These are phyloP conservation scores for Pterostichus niger DNA, from an alignment of 2,888 invertebrate species.

Conservation along the genomic window DNA sequence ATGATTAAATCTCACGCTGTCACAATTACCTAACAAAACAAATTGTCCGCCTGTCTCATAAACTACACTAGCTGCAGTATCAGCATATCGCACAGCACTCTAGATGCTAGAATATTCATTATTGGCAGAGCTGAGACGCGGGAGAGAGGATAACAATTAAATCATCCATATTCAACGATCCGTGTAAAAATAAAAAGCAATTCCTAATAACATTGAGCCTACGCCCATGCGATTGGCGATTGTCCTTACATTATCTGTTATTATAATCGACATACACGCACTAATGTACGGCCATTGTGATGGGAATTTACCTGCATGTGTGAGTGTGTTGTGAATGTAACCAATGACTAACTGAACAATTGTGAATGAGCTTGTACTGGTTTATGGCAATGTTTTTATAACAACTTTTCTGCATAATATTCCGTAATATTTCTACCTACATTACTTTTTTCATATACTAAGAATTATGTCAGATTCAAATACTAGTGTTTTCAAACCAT, in stretches of 20 bases:
- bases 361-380: not conserved
- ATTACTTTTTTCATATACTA: not conserved
- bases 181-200: slow-evolving; percentile 41
- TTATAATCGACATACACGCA: slow-evolving; percentile 52
- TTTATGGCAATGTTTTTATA: slow-evolving; percentile 14
- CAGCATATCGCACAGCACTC: not conserved
- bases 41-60: not conserved
- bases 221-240: slow-evolving; percentile 52
- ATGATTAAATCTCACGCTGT: slow-evolving; percentile 18
- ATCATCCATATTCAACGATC: slow-evolving; percentile 60
- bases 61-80: not conserved
- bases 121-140: not conserved
- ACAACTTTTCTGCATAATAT: slow-evolving; percentile 10
- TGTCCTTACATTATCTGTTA: slow-evolving; percentile 59
- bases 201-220: slow-evolving; percentile 44
- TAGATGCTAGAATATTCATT: slow-evolving; percentile 48
- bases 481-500: no score
- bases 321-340: slow-evolving; percentile 1
- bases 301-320: slow-evolving; percentile 20
- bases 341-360: slow-evolving; percentile 13
- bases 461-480: slow-evolving; percentile 13
- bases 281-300: not conserved
- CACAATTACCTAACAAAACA: slow-evolving; percentile 17
- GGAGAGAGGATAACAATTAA: slow-evolving; percentile 48
- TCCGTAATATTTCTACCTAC: slow-evolving; percentile 5